A percentile compares a stretch with the other conserved stretches of the same genome.
These are phyloP conservation scores for Chrysemys picta DNA, from an alignment of 2,113 vertebrate species.

Conservation along the genomic window DNA sequence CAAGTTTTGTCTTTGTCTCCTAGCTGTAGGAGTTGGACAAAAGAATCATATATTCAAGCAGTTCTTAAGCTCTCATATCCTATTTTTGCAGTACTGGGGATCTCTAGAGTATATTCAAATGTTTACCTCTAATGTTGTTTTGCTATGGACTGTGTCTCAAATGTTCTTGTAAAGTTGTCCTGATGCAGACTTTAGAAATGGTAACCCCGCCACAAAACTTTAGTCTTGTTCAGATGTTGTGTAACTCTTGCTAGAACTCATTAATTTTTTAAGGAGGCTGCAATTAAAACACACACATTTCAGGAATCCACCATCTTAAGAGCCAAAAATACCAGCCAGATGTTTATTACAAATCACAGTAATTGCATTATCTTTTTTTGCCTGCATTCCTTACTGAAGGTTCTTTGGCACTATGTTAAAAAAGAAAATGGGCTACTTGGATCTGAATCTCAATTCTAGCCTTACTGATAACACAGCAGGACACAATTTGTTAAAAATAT, in stretches of 20 bases:
- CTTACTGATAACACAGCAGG: conserved; percentile 15
- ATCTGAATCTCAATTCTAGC: conserved; percentile 24
- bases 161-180: background rate
- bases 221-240: background rate
- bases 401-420: background rate
- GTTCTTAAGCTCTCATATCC: background rate
- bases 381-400: background rate
- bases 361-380: background rate
- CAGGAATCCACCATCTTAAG: background rate
- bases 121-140: background rate
- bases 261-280: background rate
- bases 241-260: background rate
- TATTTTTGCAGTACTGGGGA: background rate
- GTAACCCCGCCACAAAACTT: background rate
- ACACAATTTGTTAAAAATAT: conserved; percentile 55
- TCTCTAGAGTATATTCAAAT: background rate
- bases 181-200: background rate
- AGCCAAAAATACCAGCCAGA: background rate
- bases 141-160: background rate
- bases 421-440: conserved; percentile 21
- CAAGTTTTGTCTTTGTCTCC: background rate
- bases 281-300: background rate
- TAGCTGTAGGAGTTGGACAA: background rate
- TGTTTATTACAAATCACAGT: background rate
- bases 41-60: background rate